Conservation (phyloP, 1,140 invertebrate species). For the Tetraneura akinire region DNA sequence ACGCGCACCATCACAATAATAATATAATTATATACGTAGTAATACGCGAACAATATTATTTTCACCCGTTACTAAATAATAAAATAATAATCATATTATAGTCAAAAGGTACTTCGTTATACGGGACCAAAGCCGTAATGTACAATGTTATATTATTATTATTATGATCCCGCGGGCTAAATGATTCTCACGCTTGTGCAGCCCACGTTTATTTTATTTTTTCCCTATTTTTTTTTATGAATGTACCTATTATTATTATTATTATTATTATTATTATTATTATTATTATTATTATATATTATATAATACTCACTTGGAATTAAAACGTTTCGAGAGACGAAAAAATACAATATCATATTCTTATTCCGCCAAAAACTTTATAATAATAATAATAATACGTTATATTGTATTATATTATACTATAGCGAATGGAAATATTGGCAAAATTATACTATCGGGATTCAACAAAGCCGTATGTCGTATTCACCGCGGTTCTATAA, state of each 20-base stretch:
- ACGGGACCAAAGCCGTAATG: conserved; percentile 18
- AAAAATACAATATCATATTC: neutral
- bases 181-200: conserved; percentile 39
- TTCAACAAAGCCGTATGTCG: neutral
- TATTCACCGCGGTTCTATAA: neutral
- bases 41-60: conserved; percentile 6
- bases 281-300: too few species aligned
- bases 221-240: neutral
- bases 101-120: conserved; percentile 41
- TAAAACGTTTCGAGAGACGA: neutral
- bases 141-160: too few species aligned
- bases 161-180: conserved; percentile 1
- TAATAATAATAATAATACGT: too few species aligned
- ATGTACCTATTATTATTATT: too few species aligned
- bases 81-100: neutral
- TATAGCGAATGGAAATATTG: neutral
- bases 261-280: too few species aligned
- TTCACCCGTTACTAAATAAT: conserved; percentile 27
- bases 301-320: too few species aligned
- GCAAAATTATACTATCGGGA: conserved; percentile 6
- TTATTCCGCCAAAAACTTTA: neutral
- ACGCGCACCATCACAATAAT: neutral
- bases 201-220: neutral
- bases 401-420: neutral
- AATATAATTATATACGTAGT: too few species aligned